A percentile compares a stretch with the other conserved stretches of the same genome.
These are phyloP conservation scores for Gymnoscelis rufifasciata DNA, from an alignment of 2,888 invertebrate genomes.

Conservation along the genomic window DNA sequence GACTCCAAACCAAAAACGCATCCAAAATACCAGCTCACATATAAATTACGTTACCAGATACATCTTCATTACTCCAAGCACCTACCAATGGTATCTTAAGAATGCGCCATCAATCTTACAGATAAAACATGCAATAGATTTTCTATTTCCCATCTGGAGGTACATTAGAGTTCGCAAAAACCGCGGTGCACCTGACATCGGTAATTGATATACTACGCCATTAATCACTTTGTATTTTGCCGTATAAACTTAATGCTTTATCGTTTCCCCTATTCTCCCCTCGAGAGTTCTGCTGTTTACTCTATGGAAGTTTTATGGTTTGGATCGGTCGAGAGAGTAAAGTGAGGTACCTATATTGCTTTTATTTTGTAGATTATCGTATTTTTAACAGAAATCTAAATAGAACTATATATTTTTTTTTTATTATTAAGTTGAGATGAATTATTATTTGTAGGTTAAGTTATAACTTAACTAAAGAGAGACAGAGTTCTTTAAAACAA, in stretches of 20 bases:
- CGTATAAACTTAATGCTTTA: conserved; percentile 39
- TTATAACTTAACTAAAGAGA: too few species aligned
- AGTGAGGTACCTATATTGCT: too few species aligned
- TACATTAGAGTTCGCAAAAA: conserved; percentile 55
- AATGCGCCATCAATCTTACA: conserved; percentile 37
- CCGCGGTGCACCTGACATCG: conserved; percentile 65
- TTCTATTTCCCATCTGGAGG: conserved; percentile 37
- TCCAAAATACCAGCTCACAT: background rate
- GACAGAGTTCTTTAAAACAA: too few species aligned
- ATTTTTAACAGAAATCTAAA: too few species aligned
- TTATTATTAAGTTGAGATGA: too few species aligned
- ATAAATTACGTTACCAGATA: background rate
- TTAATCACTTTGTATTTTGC: conserved; percentile 61
- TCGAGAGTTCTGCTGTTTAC: background rate
- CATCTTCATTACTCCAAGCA: background rate
- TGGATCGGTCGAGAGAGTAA: too few species aligned
- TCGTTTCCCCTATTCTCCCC: conserved; percentile 21
- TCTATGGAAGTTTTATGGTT: too few species aligned
- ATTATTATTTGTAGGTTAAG: too few species aligned
- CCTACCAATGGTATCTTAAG: conserved; percentile 17
- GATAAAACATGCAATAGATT: conserved; percentile 47
- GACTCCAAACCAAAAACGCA: background rate
- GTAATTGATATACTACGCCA: conserved; percentile 69
- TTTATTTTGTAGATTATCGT: too few species aligned
- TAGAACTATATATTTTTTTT: too few species aligned